Evolutionary conservation across 30 jellyfish, hydroid and myxozoan species (phyloP).

Genomic region (Pelagia noctiluca): DNA sequence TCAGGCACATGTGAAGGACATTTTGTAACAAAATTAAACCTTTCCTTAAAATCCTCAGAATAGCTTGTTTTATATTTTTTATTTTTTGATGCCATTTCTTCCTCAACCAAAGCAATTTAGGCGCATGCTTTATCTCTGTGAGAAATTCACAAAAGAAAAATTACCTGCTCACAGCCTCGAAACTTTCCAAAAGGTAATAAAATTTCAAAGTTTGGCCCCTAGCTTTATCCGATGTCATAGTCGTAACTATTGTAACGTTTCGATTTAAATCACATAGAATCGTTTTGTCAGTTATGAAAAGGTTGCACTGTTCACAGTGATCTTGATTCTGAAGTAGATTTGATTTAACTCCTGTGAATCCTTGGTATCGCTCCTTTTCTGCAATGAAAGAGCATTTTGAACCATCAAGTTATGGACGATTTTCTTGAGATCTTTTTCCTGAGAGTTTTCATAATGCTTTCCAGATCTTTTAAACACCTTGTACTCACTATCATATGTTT

Average conservation of each 20-base stretch:
- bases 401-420: neutral
- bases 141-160: conserved; percentile 32
- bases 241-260: conserved; percentile 26
- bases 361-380: neutral
- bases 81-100: conserved; percentile 23
- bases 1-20: conserved; percentile 50
- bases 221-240: conserved; percentile 50
- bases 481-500: too few species aligned
- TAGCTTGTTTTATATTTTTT: conserved; percentile 41
- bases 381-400: conserved; percentile 3
- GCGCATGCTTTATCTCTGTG: conserved; percentile 33
- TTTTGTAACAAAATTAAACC: conserved; percentile 41
- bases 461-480: too few species aligned
- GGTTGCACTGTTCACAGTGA: conserved; percentile 54
- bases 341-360: neutral
- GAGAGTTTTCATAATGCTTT: too few species aligned
- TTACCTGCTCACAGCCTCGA: conserved; percentile 38
- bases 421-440: conserved; percentile 2
- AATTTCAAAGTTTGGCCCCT: conserved; percentile 47
- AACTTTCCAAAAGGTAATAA: conserved; percentile 10
- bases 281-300: conserved; percentile 32
- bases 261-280: conserved; percentile 14
- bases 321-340: conserved; percentile 28
- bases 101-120: conserved; percentile 53
- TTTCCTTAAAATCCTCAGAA: conserved; percentile 50